Percentiles rank a stretch among this genome's conserved stretches.
Evolutionary conservation across 2,888 invertebrate species (phyloP).

Genomic region (Drosophila fulvimacula): DNA sequence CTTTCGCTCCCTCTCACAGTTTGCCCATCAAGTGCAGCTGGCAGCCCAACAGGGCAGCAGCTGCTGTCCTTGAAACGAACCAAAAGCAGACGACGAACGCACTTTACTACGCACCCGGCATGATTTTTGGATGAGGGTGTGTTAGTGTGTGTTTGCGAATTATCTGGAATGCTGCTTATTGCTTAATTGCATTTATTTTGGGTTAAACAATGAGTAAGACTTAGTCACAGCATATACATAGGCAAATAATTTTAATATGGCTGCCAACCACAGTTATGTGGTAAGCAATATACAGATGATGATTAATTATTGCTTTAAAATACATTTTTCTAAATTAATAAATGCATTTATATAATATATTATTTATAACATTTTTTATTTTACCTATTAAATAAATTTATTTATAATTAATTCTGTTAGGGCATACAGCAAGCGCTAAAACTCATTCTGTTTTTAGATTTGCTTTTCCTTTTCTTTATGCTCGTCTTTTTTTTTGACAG

Average conservation of each 20-base stretch:
- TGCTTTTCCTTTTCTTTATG: conserved; percentile 20
- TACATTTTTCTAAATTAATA: too few species aligned
- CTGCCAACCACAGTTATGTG: background rate
- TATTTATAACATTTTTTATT: too few species aligned
- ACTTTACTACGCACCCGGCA: conserved; percentile 45
- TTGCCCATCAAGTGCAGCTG: conserved; percentile 64
- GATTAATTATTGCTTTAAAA: too few species aligned
- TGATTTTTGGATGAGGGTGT: conserved; percentile 20
- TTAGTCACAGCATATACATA: background rate
- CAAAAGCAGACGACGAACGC: conserved; percentile 46
- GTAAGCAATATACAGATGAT: background rate
- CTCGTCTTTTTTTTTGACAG: conserved; percentile 16
- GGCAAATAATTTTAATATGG: background rate
- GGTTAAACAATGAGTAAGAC: conserved; percentile 1
- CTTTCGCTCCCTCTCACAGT: conserved; percentile 11
- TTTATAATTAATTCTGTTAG: conserved; percentile 3
- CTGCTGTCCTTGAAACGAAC: conserved; percentile 63
- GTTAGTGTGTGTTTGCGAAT: background rate
- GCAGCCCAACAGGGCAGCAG: conserved; percentile 33
- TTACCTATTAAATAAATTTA: too few species aligned
- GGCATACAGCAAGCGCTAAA: background rate
- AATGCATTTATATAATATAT: too few species aligned
- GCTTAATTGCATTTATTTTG: conserved; percentile 35
- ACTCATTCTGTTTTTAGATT: conserved; percentile 5
- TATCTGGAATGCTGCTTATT: conserved; percentile 6